phyloP scores from a whole-genome alignment of 2,113 vertebrate species.

The Pterophyllum scalare region DNA sequence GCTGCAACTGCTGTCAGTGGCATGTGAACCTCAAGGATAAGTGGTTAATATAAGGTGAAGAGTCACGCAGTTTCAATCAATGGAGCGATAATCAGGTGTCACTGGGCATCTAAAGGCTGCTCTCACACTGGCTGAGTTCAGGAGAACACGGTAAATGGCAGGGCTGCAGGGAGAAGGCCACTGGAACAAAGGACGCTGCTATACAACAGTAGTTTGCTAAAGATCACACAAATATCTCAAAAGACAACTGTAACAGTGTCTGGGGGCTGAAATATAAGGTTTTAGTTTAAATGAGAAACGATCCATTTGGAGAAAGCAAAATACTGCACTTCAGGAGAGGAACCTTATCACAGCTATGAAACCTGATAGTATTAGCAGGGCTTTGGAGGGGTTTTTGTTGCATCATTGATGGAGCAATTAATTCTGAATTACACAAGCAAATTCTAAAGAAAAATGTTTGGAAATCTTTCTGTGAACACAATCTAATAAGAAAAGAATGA shows the following conservation, averaged over 20 bases:
- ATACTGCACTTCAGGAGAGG: neutral
- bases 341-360: neutral
- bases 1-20: too few species aligned
- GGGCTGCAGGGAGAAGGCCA: neutral
- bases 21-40: neutral
- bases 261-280: fast-evolving
- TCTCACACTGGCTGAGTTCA: neutral
- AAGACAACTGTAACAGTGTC: neutral
- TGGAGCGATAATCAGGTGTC: neutral
- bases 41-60: neutral
- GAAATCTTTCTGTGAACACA: neutral
- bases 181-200: neutral
- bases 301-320: too few species aligned
- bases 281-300: neutral
- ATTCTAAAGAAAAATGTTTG: neutral
- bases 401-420: neutral
- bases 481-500: neutral
- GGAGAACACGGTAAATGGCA: neutral
- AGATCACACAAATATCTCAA: neutral
- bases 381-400: neutral
- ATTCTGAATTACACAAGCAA: neutral
- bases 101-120: neutral
- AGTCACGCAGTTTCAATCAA: neutral
- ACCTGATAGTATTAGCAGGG: neutral
- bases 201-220: neutral